Evolutionary conservation across 2,888 invertebrate species (phyloP).

Genomic region (Luperina nickerlii): DNA sequence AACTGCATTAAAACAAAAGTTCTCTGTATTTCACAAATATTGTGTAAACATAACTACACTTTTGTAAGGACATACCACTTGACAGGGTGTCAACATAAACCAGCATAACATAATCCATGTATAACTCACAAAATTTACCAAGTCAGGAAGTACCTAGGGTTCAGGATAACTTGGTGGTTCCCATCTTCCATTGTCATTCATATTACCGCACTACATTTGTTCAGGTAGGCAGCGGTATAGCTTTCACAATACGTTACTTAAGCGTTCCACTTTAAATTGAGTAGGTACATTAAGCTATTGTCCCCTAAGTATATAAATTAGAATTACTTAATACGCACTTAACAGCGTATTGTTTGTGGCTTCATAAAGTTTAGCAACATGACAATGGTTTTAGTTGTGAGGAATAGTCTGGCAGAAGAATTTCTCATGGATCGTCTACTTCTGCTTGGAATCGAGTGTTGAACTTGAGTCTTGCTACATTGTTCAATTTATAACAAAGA

Average conservation of each 20-base stretch:
- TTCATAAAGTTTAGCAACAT: conserved; percentile 58
- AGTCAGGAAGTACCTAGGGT: conserved; percentile 17
- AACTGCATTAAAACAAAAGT: conserved; percentile 15
- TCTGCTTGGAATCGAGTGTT: not conserved
- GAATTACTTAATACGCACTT: conserved; percentile 65
- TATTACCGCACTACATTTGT: conserved; percentile 64
- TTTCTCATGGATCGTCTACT: not conserved
- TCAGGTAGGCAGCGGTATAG: conserved; percentile 54
- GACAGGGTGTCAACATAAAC: conserved; percentile 42
- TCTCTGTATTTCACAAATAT: conserved; percentile 31
- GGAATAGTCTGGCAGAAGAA: conserved; percentile 21
- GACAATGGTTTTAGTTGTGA: conserved; percentile 49
- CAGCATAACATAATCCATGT: conserved; percentile 26
- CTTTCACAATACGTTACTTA: conserved; percentile 69
- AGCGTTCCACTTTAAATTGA: conserved; percentile 69
- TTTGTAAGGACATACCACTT: conserved; percentile 20
- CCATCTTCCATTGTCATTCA: conserved; percentile 62
- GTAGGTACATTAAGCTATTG: conserved; percentile 59
- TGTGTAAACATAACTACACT: conserved; percentile 42
- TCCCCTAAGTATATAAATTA: conserved; percentile 59
- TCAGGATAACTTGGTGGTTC: conserved; percentile 48
- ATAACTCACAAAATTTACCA: not conserved
- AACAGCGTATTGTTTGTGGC: conserved; percentile 56
- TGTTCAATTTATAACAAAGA: conserved; percentile 14
- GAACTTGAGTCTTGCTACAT: conserved; percentile 1